phyloP scores from a whole-genome alignment of 2,113 vertebrate species.

The Bostrychus sinensis region DNA sequence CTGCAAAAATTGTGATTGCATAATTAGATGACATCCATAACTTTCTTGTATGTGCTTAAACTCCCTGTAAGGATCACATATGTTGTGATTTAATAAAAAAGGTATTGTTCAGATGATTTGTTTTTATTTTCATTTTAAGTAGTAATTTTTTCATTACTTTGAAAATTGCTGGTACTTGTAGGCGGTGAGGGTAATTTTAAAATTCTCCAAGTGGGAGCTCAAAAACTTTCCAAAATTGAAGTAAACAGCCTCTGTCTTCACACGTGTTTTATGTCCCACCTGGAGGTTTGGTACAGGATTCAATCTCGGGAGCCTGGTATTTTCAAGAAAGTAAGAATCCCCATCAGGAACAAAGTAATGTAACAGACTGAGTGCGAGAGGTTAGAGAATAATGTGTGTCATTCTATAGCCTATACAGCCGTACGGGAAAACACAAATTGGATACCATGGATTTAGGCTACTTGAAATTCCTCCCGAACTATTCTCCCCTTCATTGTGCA shows the following conservation, averaged over 20 bases:
- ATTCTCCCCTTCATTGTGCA: slow-evolving; percentile 41
- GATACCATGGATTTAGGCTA: slow-evolving; percentile 36
- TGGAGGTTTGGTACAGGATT: slow-evolving; percentile 33
- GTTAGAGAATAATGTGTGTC: slow-evolving; percentile 35
- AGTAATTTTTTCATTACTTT: neutral
- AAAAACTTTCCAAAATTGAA: neutral
- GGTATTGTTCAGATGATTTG: neutral
- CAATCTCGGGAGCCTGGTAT: slow-evolving; percentile 38
- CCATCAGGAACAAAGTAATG: slow-evolving; percentile 31
- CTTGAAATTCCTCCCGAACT: slow-evolving; percentile 41
- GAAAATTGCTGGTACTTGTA: neutral
- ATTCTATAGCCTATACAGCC: slow-evolving; percentile 13
- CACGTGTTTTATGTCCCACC: slow-evolving; percentile 34
- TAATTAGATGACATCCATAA: slow-evolving; percentile 1
- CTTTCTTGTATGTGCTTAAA: neutral
- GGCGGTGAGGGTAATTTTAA: no score
- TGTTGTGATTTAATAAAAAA: no score
- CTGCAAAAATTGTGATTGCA: neutral
- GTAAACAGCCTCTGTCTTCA: slow-evolving; percentile 27
- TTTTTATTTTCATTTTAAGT: neutral
- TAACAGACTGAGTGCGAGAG: slow-evolving; percentile 15
- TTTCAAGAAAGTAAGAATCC: slow-evolving; percentile 41
- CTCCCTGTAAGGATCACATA: neutral
- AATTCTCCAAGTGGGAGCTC: neutral
- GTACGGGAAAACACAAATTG: slow-evolving; percentile 25